phyloP scores from a whole-genome alignment of 2,888 invertebrate genomes.

The Drosophila prolongata region DNA sequence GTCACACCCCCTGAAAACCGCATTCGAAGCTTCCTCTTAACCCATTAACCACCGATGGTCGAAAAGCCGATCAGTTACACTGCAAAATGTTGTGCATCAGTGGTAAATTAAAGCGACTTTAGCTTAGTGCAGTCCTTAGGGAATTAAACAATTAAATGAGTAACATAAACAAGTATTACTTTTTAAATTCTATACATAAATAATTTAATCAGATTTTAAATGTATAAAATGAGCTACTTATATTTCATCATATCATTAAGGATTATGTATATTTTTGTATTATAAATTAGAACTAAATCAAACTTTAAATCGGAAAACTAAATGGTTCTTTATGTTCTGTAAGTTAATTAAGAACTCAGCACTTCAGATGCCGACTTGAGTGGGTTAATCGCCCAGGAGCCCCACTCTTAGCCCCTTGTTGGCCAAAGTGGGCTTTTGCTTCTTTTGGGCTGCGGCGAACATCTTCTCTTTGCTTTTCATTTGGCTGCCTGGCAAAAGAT shows the following conservation, averaged over 20 bases:
- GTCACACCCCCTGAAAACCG: constrained; percentile 1
- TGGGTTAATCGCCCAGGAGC: constrained; percentile 18
- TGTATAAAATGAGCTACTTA: too few relatives aligned
- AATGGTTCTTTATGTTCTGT: too few relatives aligned
- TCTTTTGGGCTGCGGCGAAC: constrained; percentile 39
- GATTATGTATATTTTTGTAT: too few relatives aligned
- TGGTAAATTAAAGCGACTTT: too few relatives aligned
- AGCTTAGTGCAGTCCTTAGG: too few relatives aligned
- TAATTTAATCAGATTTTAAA: too few relatives aligned
- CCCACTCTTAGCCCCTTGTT: neutral
- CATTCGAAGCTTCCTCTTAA: neutral
- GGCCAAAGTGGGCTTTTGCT: constrained; percentile 19
- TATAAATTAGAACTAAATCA: too few relatives aligned
- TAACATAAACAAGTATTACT: too few relatives aligned
- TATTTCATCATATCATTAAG: too few relatives aligned
- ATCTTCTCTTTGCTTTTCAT: constrained; percentile 79
- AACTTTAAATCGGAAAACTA: too few relatives aligned
- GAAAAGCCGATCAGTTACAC: neutral
- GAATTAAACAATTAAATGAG: too few relatives aligned
- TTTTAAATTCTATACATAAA: too few relatives aligned
- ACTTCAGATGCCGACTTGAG: neutral
- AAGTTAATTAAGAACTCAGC: neutral
- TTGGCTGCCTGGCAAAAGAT: constrained; percentile 70
- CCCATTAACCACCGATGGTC: neutral
- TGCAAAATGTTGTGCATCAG: neutral